phyloP scores from a whole-genome alignment of 2,797 vertebrate species.

The Anniella stebbinsi region DNA sequence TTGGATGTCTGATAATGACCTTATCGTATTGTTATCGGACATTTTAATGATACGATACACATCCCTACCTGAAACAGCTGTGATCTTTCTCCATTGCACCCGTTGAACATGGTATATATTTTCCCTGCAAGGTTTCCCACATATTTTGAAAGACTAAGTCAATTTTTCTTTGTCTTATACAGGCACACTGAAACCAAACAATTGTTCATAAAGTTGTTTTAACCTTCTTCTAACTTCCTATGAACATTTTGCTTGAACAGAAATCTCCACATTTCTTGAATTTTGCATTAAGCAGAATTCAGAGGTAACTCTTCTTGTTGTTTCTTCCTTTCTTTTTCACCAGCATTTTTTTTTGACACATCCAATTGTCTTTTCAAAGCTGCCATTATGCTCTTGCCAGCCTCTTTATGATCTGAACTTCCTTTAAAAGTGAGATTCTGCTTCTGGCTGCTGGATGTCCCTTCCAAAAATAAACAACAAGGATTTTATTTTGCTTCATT shows the following conservation, averaged over 20 bases:
- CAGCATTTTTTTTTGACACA: neutral
- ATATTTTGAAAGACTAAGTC: neutral
- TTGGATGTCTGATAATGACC: no score
- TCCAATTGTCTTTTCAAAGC: neutral
- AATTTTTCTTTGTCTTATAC: neutral
- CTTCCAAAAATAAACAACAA: slow-evolving; percentile 18
- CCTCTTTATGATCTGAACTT: neutral
- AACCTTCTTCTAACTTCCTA: neutral
- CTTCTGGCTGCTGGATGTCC: neutral
- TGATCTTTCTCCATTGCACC: neutral
- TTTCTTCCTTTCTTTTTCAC: neutral
- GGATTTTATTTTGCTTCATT: slow-evolving; percentile 3
- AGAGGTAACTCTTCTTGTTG: neutral
- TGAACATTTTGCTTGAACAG: neutral
- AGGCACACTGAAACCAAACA: neutral
- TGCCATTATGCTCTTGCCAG: neutral
- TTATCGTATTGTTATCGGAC: no score
- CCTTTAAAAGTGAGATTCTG: neutral
- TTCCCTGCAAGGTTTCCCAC: neutral
- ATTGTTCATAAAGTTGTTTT: neutral
- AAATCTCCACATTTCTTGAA: neutral
- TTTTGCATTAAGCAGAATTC: neutral
- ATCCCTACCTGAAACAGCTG: no score
- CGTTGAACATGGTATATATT: neutral
- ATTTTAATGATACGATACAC: no score